These are phyloP conservation scores for Rhea americana DNA, from an alignment of 2,113 vertebrate genomes.

Conservation along the genomic window DNA sequence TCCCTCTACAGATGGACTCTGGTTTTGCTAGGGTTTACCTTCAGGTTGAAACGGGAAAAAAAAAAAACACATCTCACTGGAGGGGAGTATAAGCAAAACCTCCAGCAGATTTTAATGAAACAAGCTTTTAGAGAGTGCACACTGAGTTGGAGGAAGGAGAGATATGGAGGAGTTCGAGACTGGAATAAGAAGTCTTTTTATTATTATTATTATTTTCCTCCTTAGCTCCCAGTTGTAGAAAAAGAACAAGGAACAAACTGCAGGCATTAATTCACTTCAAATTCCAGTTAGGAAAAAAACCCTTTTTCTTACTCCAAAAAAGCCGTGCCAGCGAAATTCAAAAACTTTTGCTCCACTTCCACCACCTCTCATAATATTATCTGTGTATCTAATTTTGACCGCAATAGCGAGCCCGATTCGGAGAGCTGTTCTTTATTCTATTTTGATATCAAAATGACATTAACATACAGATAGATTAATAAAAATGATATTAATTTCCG, in stretches of 20 bases:
- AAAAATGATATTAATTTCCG: slow-evolving; percentile 36
- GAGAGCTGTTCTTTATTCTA: neutral
- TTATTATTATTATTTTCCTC: neutral
- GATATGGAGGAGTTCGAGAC: fast-evolving
- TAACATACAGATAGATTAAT: neutral
- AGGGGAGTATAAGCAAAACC: neutral
- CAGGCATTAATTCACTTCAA: neutral
- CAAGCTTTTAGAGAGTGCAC: neutral
- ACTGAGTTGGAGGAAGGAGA: neutral
- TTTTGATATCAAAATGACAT: slow-evolving; percentile 26
- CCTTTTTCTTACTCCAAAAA: neutral
- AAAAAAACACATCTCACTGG: neutral
- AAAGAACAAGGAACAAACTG: neutral
- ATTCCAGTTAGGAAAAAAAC: neutral
- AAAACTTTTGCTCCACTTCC: neutral
- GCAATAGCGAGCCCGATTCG: neutral
- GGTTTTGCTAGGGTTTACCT: neutral
- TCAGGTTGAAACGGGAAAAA: neutral
- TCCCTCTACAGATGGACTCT: neutral
- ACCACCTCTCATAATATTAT: neutral
- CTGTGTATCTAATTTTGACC: neutral
- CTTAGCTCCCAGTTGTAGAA: neutral
- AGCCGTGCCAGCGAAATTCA: neutral
- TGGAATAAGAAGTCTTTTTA: neutral
- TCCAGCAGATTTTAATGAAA: neutral